Percentiles rank a stretch among this genome's conserved stretches.
Evolutionary conservation across 2,888 invertebrate species (phyloP).

Genomic region (Cartodere bifasciata): DNA sequence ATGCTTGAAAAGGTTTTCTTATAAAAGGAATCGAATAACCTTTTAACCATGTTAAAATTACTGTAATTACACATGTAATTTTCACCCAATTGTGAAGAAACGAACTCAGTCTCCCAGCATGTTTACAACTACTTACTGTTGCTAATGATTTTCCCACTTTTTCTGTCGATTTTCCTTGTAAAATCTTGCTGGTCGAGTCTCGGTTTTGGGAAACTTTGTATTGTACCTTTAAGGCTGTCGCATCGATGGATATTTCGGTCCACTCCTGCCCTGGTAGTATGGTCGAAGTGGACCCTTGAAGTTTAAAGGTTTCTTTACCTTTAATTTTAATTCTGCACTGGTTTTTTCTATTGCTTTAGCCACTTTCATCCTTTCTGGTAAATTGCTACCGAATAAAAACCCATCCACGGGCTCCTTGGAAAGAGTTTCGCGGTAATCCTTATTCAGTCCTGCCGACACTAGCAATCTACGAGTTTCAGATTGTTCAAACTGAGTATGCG

Average conservation of each 20-base stretch:
- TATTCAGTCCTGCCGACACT: neutral
- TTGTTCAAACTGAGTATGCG: constrained; percentile 8
- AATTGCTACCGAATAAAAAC: neutral
- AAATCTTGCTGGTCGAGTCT: too few species aligned
- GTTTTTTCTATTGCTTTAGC: neutral
- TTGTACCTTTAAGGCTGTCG: neutral
- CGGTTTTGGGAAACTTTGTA: too few species aligned
- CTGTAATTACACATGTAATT: constrained; percentile 8
- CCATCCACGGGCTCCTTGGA: neutral
- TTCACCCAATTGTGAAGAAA: constrained; percentile 6
- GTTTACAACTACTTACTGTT: too few species aligned
- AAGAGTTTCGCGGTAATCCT: neutral
- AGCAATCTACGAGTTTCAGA: constrained; percentile 7
- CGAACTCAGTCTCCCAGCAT: constrained; percentile 10
- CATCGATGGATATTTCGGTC: neutral
- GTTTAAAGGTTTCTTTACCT: constrained; percentile 3
- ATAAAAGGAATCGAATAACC: constrained; percentile 8
- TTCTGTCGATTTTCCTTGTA: too few species aligned
- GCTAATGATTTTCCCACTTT: neutral
- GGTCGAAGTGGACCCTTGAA: constrained; percentile 1
- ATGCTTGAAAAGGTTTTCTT: constrained; percentile 6
- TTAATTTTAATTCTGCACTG: neutral
- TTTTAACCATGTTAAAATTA: constrained; percentile 5
- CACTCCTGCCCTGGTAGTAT: neutral
- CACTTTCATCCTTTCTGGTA: neutral